These are phyloP conservation scores for Pterocles burchelli DNA, from an alignment of 2,113 vertebrate species.

Conservation along the genomic window DNA sequence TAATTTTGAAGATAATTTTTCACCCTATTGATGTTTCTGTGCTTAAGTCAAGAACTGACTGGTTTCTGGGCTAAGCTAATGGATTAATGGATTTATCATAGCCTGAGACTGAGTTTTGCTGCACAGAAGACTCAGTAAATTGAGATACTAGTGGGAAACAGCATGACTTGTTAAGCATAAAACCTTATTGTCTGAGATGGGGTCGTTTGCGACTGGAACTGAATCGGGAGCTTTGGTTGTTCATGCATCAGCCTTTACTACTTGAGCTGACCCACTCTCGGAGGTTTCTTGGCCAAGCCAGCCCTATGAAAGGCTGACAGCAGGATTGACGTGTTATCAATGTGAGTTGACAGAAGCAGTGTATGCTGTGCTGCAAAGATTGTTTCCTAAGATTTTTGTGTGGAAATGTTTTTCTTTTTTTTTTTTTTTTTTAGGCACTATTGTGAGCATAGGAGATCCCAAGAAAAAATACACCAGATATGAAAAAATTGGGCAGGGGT, in stretches of 20 bases:
- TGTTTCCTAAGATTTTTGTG: neutral
- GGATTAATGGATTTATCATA: neutral
- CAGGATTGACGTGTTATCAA: neutral
- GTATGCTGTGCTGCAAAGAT: neutral
- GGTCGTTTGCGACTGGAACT: neutral
- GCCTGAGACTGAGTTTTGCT: neutral
- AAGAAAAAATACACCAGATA: constrained; percentile 88
- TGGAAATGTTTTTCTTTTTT: too few relatives aligned
- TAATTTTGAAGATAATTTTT: neutral
- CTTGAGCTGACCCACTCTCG: neutral
- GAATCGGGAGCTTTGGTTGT: neutral
- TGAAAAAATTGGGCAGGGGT: constrained; percentile 86
- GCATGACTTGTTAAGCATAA: neutral
- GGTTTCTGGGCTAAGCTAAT: neutral
- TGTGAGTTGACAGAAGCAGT: neutral
- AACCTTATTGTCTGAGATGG: neutral
- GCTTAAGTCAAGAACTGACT: neutral
- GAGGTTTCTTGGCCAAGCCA: neutral
- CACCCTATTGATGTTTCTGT: neutral
- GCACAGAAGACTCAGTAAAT: neutral
- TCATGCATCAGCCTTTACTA: neutral
- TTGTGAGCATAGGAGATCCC: constrained; percentile 85
- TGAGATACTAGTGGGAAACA: neutral
- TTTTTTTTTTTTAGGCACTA: constrained; percentile 74
- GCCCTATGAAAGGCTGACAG: neutral